A percentile compares a stretch with the other conserved stretches of the same genome.
Evolutionary conservation across 2,888 invertebrate species (phyloP).

Genomic region (Spatulosminthurus flaviceps): DNA sequence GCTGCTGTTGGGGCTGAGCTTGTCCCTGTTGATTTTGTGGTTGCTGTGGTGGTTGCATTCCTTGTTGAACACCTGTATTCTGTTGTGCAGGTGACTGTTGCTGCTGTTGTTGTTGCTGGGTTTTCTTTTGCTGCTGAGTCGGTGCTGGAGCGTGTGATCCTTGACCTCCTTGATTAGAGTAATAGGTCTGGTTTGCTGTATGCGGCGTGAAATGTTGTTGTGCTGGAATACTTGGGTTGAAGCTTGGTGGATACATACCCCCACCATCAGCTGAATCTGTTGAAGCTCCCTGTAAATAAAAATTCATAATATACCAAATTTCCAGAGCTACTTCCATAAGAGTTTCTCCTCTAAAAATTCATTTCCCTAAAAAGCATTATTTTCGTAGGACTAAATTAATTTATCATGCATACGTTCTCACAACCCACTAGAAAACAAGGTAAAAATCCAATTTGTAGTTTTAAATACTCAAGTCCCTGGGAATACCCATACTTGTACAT

Average conservation of each 20-base stretch:
- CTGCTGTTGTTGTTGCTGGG: constrained; percentile 67
- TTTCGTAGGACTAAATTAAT: too few relatives aligned
- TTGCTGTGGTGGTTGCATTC: constrained; percentile 67
- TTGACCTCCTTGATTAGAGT: constrained; percentile 63
- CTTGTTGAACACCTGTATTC: constrained; percentile 28
- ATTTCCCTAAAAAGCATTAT: too few relatives aligned
- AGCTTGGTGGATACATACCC: constrained; percentile 63
- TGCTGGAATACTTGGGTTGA: constrained; percentile 60
- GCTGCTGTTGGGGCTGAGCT: constrained; percentile 65
- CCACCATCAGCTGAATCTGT: constrained; percentile 60
- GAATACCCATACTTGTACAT: too few relatives aligned
- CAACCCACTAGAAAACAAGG: too few relatives aligned
- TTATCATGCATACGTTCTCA: too few relatives aligned
- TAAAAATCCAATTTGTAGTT: too few relatives aligned
- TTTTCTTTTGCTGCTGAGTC: constrained; percentile 63
- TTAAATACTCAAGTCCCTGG: too few relatives aligned
- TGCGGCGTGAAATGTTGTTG: constrained; percentile 69
- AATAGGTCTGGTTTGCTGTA: constrained; percentile 67
- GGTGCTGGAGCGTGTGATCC: constrained; percentile 26
- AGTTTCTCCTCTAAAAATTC: background rate
- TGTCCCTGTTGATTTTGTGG: constrained; percentile 68
- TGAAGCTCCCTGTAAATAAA: constrained; percentile 58
- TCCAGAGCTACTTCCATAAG: background rate
- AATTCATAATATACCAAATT: background rate
- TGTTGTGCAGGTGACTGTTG: constrained; percentile 59